Conservation (phyloP, 2,113 vertebrate genomes). For the Macaca fascicularis region DNA sequence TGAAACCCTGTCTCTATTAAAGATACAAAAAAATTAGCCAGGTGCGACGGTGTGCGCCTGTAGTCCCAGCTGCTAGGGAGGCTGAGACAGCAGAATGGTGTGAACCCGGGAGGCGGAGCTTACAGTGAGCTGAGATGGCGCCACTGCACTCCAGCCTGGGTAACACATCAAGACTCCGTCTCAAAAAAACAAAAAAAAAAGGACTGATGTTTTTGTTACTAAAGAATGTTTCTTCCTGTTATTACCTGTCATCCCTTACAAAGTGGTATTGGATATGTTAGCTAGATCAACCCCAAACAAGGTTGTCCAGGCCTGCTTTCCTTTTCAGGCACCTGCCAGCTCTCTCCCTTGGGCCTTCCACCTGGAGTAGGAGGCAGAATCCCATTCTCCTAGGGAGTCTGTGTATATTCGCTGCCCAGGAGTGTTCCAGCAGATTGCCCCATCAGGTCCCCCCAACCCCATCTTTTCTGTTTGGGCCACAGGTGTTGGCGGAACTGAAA, state of each 20-base stretch:
- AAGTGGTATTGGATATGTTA: background rate
- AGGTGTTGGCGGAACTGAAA: conserved; percentile 98
- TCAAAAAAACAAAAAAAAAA: background rate
- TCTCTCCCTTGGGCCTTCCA: background rate
- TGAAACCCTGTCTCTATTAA: too few species aligned
- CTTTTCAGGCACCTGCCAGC: background rate
- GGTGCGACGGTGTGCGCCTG: too few species aligned
- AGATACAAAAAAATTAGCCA: too few species aligned
- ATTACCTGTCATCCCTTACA: background rate
- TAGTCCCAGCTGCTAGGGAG: too few species aligned
- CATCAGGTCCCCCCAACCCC: background rate
- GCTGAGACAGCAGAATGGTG: too few species aligned
- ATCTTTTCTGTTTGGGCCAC: background rate
- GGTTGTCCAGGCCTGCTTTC: background rate
- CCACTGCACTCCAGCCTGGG: too few species aligned
- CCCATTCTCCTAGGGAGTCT: background rate
- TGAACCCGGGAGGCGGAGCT: too few species aligned
- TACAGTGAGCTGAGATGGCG: too few species aligned
- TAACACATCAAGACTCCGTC: too few species aligned
- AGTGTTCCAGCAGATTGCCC: background rate
- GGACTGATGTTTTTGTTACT: too few species aligned
- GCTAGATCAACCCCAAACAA: background rate
- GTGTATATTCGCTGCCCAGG: background rate
- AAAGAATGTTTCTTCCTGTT: background rate
- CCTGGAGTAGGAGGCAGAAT: background rate